Conservation (phyloP, 2,888 invertebrate species). For the Prenolepis imparis region DNA sequence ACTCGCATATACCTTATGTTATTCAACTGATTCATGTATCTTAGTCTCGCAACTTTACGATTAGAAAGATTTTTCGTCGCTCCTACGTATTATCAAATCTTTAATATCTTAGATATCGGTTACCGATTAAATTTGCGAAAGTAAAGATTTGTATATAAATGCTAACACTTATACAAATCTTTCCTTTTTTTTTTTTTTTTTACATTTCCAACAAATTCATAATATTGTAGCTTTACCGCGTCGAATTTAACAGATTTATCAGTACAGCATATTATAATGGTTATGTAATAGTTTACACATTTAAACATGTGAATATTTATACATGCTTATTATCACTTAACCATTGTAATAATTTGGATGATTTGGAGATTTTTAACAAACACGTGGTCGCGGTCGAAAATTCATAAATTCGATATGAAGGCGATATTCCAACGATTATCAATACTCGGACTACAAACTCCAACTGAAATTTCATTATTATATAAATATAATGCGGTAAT, state of each 20-base stretch:
- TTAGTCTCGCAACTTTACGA: constrained; percentile 24
- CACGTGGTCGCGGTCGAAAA: background rate
- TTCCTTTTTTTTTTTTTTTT: too few relatives aligned
- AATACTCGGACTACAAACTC: background rate
- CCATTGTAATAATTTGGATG: background rate
- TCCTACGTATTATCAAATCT: background rate
- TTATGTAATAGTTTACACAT: background rate
- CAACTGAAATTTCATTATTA: constrained; percentile 24
- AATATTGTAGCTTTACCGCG: background rate
- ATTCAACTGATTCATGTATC: background rate
- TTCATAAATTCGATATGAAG: background rate
- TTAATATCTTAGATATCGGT: background rate
- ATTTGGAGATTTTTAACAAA: background rate
- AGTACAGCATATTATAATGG: background rate
- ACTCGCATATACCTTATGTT: constrained; percentile 20
- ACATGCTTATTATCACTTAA: background rate
- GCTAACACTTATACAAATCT: background rate
- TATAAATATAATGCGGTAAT: constrained; percentile 15
- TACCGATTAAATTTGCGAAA: background rate
- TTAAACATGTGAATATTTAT: constrained; percentile 3
- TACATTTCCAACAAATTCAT: background rate
- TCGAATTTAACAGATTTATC: background rate
- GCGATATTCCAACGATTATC: background rate
- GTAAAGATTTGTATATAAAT: background rate
- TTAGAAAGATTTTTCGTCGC: background rate